Base-by-base conservation (phyloP, 2,797 vertebrate species). In the Apogon hyalosoma region DNA sequence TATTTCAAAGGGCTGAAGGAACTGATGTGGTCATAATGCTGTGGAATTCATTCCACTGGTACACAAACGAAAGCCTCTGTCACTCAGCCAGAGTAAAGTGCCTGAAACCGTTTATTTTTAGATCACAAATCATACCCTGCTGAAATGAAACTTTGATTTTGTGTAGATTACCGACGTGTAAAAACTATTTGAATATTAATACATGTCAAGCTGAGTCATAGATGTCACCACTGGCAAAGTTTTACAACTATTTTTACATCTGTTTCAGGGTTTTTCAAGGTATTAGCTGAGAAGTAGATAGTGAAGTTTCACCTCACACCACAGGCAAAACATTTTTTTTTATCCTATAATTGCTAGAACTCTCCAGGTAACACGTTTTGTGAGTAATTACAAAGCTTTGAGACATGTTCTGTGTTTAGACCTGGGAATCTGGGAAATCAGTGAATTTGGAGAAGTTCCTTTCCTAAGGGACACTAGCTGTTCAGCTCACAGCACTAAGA, bases 1-100 rank as follows among this genome's bases (percentile, higher is more conserved):
- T 84, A 84, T 86, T 87, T 85, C 79, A 87, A 89, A 89, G 77
- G 67, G 82, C 83, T 84, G 69, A 85, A 82, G 82, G 80, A 89
- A 87, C 57, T 69, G 87, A 88, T 87, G 87, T 78, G 77, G 87
- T 90, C 87, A 87, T 87, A 87, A 89, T 82, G 78, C 80, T 19
- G 70, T 77, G 86, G 87, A 92, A 90, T 90, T 88, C 76, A 83
- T 77, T 84, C 83, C 82, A 58, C 54, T 21, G 73, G 70, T 67
- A 56, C 73, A 84, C 63, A 21, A 71, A 73, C 69, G 73, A 48
- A 33, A 79, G 69, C 69, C 45, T 63, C 64, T 77, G 77, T 80
- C 68, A 48, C 64, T 56, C 38, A 43, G 75, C 77, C 83, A 82
- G 69, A 73, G 65, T 62, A 79, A 75, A 67, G 70, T 62, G 79